A percentile compares a stretch with the other conserved stretches of the same genome.
Conservation (phyloP, 2,113 vertebrate species). For the Cephalopterus ornatus region DNA sequence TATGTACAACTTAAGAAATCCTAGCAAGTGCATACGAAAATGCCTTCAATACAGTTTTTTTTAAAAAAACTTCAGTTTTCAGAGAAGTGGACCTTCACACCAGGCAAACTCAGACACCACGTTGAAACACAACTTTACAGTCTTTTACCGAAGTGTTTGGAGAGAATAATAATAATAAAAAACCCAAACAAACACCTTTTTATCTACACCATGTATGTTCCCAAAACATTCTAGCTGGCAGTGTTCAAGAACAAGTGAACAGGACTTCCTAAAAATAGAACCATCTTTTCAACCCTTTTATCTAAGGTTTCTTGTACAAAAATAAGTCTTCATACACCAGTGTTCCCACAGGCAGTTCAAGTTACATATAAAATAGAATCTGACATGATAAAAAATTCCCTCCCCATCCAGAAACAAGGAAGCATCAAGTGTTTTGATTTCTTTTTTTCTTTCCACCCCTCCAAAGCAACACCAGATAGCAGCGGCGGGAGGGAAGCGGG, state of each 20-base stretch:
- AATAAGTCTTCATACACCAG: conserved; percentile 83
- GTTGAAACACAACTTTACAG: conserved; percentile 11
- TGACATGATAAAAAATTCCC: conserved; percentile 39
- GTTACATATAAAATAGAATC: conserved; percentile 58
- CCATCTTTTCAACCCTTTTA: conserved; percentile 45
- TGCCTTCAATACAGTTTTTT: conserved; percentile 74
- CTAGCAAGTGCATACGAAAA: conserved; percentile 84
- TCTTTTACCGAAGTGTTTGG: conserved; percentile 75
- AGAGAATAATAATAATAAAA: not conserved
- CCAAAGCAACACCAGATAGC: not conserved
- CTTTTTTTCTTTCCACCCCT: not conserved
- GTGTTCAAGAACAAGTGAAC: conserved; percentile 47
- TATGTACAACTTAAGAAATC: conserved; percentile 82
- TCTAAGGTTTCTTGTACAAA: conserved; percentile 78
- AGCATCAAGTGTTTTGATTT: not conserved
- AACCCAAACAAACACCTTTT: not conserved
- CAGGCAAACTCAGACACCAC: conserved; percentile 31
- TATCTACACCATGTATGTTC: not conserved
- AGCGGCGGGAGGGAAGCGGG: not conserved
- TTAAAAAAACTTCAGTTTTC: conserved; percentile 61
- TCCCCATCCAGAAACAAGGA: not conserved
- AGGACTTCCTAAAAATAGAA: conserved; percentile 57
- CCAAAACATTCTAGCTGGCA: conserved; percentile 67
- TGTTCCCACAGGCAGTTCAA: conserved; percentile 54
- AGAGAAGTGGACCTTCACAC: conserved; percentile 67